These are phyloP conservation scores for Meandrina meandrites DNA, from an alignment of 92 coral and sea anemone species.

Conservation along the genomic window DNA sequence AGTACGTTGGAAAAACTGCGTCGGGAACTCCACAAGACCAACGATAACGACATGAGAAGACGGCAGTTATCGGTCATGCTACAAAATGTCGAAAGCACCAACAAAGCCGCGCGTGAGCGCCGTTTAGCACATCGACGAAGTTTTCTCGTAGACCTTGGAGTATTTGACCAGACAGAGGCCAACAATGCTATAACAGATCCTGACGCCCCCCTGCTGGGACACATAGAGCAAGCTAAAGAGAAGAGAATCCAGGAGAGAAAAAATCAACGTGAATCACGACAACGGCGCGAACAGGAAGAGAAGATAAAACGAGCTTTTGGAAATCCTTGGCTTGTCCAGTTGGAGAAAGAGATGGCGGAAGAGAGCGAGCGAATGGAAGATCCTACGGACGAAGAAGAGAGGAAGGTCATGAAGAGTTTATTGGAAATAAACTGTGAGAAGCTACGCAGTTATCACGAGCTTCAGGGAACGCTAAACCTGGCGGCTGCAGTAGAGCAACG, in stretches of 20 bases:
- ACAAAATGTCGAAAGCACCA: too few relatives aligned
- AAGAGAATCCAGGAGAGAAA: not conserved
- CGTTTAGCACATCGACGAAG: too few relatives aligned
- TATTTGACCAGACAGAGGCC: too few relatives aligned
- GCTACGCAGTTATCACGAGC: not conserved
- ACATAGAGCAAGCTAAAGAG: not conserved
- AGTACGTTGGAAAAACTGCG: too few relatives aligned
- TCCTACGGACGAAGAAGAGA: not conserved
- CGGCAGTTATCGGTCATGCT: too few relatives aligned
- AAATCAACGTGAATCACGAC: not conserved
- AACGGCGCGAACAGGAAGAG: not conserved
- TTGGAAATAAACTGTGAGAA: not conserved
- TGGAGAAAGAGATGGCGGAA: slow-evolving; percentile 3
- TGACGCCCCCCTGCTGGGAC: too few relatives aligned
- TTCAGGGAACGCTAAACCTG: not conserved
- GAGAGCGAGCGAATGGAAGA: not conserved
- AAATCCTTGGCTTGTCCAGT: not conserved
- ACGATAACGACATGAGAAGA: too few relatives aligned
- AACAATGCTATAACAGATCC: too few relatives aligned
- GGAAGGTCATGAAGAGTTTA: not conserved
- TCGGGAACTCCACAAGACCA: too few relatives aligned
- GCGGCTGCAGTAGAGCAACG: not conserved
- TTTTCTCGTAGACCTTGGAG: too few relatives aligned
- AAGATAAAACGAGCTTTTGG: not conserved
- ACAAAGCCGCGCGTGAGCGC: too few relatives aligned